Evolutionary conservation across 1,140 invertebrate species (phyloP), one percentile per base, ranked within the genome.

Genomic region (Calycopis cecrops): DNA sequence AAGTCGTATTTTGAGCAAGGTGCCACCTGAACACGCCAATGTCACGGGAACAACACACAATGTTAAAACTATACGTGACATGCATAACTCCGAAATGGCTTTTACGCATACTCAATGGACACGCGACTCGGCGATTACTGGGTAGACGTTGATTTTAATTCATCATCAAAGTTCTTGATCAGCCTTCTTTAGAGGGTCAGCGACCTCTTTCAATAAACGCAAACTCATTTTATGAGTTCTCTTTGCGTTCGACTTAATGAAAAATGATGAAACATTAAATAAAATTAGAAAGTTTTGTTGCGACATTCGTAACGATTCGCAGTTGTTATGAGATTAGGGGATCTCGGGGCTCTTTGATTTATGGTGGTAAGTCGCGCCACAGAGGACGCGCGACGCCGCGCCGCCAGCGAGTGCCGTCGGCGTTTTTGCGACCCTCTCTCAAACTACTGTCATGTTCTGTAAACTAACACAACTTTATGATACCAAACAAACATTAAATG

Each of bases 311-410:
- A 71, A 55, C 60, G 59, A 51, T 68, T 54, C 65, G 64, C 67
- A 64, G 68, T 65, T 67, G 62, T 73, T 66, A 67, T 63, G 66
- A 57, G 66, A 66, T 68, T 59, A 50, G 63, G 64, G 62, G 59
- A 67, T 71, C 75, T 68, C 79, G 72, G 75, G 73, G 73, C 73
- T 65, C 73, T 77, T 79, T 85, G 82, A 83, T 83, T 83, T 83
- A 85, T 83, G 71, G 72, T 64, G 65, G 64, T 65, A 76, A 81
- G 76, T 78, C 73, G 72, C 69, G 68, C 67, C 68, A 68, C 60
- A 64, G 51, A 64, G 4, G 34, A 35, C 38, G 3, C 11, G 65
- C 65, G 64, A 57, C 65, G 66, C 65, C 65, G 67, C 70, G 68
- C 71, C 68, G 55, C 73, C 73, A 71, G 65, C 66, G 57, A 69